Evolutionary conservation across 2,888 invertebrate genomes (phyloP), one percentile per base, ranked within the genome.

Genomic region (Labia minor): DNA sequence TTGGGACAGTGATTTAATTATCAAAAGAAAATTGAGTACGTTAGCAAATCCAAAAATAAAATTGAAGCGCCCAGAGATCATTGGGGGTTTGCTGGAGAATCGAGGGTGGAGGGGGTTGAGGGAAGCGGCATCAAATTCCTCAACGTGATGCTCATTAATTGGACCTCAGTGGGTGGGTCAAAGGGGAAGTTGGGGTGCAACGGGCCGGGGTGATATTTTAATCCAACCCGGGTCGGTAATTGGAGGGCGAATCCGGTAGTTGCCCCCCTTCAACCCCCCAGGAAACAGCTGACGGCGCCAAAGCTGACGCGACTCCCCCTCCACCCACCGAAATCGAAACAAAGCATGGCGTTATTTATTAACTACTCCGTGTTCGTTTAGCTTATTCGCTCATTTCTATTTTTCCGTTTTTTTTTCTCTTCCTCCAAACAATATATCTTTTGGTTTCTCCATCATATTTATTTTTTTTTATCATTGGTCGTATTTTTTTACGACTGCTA

Each of bases 221-320:
- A 49, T 49, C 49, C 49, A 49, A 3, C 49, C 49, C 49, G n/a
- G 49, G 6, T 11, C 49, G 49, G 49, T 49, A 49, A 49, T 49
- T 49, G 49, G 49, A 49, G 49, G 49, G 49, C 49, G 49, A 49
- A 49, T 49, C 49, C 49, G 49, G 49, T 49, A 49, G 49, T 14
- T 10, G 16, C 49, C 49, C 49, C 14, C 49, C 49, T n/a, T 16
- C 49, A 16, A 3, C 49, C 49, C 49, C 49, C 49, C 49, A 49
- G 49, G 49, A 49, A 49, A 49, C 49, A 49, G 49, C 49, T 49
- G 49, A 49, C 49, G 49, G 49, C 49, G 49, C 49, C 49, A 49
- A 49, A 49, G 49, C 49, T 49, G 49, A 49, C 49, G 49, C 49
- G 49, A 16, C 49, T 49, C 49, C 26, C 26, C 26, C 49, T 2